Evolutionary conservation across 2,113 vertebrate genomes (phyloP).

Genomic region (Narcine bancroftii): DNA sequence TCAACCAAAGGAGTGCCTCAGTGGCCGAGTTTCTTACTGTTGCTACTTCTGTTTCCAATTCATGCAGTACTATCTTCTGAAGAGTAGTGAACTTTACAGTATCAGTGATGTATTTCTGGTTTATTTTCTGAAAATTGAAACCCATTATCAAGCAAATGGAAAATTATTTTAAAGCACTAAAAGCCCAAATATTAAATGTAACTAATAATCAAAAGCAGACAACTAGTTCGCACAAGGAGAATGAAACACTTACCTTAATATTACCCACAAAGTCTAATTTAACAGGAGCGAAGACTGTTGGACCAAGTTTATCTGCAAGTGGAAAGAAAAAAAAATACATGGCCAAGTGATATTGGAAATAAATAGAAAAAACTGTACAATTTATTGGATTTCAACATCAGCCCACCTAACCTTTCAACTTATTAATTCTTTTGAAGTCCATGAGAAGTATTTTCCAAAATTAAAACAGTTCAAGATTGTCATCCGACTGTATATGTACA

Average conservation of each 20-base stretch:
- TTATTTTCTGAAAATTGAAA: constrained; percentile 69
- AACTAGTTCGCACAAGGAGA: background rate
- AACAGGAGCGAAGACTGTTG: constrained; percentile 95
- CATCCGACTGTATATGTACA: no score
- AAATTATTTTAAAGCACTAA: background rate
- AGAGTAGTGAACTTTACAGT: constrained; percentile 75
- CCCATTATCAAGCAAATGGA: background rate
- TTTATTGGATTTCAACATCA: background rate
- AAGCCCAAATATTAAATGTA: background rate
- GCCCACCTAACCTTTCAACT: background rate
- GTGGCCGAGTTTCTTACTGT: constrained; percentile 89
- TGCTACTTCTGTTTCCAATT: constrained; percentile 67
- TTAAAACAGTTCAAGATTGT: no score
- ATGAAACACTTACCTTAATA: constrained; percentile 74
- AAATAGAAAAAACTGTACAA: background rate
- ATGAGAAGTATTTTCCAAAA: background rate
- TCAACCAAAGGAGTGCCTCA: constrained; percentile 89
- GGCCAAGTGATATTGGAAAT: background rate
- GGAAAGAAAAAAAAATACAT: background rate
- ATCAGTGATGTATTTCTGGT: constrained; percentile 87
- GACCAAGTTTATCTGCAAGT: constrained; percentile 81
- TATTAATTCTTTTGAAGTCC: background rate
- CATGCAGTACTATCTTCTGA: constrained; percentile 88
- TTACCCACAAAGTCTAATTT: constrained; percentile 99
- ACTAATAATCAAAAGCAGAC: background rate